A percentile compares a stretch with the other conserved stretches of the same genome.
Conservation (phyloP, 2,888 invertebrate genomes). For the Neoaliturus tenellus region DNA sequence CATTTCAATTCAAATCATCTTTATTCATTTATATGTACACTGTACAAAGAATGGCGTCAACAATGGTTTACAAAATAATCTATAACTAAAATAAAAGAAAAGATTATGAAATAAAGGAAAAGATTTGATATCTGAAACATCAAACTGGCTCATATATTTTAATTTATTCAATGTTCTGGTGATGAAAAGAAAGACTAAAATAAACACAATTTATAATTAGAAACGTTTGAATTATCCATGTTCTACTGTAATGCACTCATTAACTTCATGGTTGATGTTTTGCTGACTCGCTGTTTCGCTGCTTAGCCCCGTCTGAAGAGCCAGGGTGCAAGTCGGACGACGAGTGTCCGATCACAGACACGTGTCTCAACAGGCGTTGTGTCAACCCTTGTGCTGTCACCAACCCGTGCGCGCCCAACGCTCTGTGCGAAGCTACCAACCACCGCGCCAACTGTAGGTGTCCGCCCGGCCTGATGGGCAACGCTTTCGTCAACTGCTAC, state of each 20-base stretch:
- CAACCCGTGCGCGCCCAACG: conserved; percentile 85
- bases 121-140: too few relatives aligned
- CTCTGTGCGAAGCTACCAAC: conserved; percentile 84
- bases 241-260: too few relatives aligned
- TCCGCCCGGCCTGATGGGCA: conserved; percentile 82
- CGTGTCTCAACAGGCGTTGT: conserved; percentile 84
- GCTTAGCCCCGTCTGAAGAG: conserved; percentile 56
- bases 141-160: too few relatives aligned
- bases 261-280: not conserved
- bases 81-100: too few relatives aligned
- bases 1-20: too few relatives aligned
- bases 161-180: too few relatives aligned
- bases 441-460: conserved; percentile 89
- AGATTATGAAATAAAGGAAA: too few relatives aligned
- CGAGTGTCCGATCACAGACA: conserved; percentile 83
- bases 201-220: not conserved
- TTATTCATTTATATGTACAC: too few relatives aligned
- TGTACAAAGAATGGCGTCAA: too few relatives aligned
- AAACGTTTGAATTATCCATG: not conserved
- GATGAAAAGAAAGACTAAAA: too few relatives aligned
- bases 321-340: conserved; percentile 82
- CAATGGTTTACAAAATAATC: too few relatives aligned
- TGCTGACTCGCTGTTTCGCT: not conserved
- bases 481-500: conserved; percentile 88
- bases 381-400: conserved; percentile 84